phyloP scores from a whole-genome alignment of 2,113 vertebrate species.

The Sinosuthora webbiana region DNA sequence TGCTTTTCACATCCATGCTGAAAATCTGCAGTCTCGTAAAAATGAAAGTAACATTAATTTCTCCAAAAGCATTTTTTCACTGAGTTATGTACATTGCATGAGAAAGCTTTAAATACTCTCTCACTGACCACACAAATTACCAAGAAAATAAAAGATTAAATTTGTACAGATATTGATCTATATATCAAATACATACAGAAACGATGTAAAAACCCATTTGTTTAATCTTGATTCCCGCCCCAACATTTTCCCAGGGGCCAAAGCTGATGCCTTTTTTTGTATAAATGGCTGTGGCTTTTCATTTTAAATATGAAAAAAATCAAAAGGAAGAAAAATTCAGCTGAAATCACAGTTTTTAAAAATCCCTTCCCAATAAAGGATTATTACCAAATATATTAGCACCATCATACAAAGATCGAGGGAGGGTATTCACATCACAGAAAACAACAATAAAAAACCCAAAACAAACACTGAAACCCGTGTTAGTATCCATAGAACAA shows the following conservation, averaged over 20 bases:
- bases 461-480: constrained; percentile 92
- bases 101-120: constrained; percentile 84
- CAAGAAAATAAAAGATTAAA: constrained; percentile 90
- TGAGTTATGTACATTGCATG: constrained; percentile 87
- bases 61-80: constrained; percentile 79
- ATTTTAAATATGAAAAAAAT: constrained; percentile 90
- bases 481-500: constrained; percentile 90
- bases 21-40: constrained; percentile 85
- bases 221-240: constrained; percentile 78
- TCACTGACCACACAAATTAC: constrained; percentile 88
- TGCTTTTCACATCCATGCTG: constrained; percentile 96
- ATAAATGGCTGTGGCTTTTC: constrained; percentile 84
- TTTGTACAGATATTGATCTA: constrained; percentile 88
- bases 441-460: constrained; percentile 79
- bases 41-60: constrained; percentile 85
- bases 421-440: constrained; percentile 84
- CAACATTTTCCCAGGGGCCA: constrained; percentile 78
- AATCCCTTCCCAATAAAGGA: constrained; percentile 89
- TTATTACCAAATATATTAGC: constrained; percentile 95
- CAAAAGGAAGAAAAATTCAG: constrained; percentile 84
- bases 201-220: constrained; percentile 90
- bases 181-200: constrained; percentile 92
- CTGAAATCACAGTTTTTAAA: constrained; percentile 90
- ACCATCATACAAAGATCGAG: constrained; percentile 94
- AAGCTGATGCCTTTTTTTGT: constrained; percentile 76